Conservation (phyloP, 2,113 vertebrate genomes). For the Odocoileus hemionus region DNA sequence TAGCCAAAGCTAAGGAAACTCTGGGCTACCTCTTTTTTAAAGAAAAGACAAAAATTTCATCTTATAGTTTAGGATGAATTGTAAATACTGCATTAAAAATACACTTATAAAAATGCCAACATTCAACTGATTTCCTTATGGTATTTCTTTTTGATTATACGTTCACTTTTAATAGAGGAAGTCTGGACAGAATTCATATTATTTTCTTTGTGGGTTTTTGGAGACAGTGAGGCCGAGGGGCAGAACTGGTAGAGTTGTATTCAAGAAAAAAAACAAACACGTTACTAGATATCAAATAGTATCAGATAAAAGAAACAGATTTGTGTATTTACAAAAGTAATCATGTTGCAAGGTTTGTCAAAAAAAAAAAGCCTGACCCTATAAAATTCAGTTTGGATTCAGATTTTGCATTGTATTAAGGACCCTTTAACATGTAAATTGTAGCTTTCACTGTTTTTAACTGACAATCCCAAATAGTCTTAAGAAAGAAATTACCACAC, state of each 20-base stretch:
- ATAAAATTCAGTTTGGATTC: slow-evolving; percentile 33
- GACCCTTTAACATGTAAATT: not conserved
- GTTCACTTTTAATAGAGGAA: not conserved
- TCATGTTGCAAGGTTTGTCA: not conserved
- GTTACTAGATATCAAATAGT: not conserved
- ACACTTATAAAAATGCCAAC: not conserved
- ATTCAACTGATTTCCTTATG: not conserved
- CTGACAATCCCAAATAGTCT: not conserved
- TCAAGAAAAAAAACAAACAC: not conserved
- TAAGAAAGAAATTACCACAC: not conserved
- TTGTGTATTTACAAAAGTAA: not conserved
- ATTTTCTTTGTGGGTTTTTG: not conserved
- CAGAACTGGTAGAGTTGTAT: not conserved
- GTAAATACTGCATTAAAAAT: not conserved
- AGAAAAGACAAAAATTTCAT: not conserved
- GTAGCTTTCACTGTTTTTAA: not conserved
- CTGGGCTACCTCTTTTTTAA: not conserved
- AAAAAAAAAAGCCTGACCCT: not conserved
- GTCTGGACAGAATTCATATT: not conserved
- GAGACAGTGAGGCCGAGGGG: not conserved
- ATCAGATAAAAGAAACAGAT: not conserved
- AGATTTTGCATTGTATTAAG: not conserved
- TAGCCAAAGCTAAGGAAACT: not conserved
- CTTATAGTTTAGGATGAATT: not conserved
- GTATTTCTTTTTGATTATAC: not conserved